Conservation (phyloP, 2,888 invertebrate genomes). For the Cephalotes varians region DNA sequence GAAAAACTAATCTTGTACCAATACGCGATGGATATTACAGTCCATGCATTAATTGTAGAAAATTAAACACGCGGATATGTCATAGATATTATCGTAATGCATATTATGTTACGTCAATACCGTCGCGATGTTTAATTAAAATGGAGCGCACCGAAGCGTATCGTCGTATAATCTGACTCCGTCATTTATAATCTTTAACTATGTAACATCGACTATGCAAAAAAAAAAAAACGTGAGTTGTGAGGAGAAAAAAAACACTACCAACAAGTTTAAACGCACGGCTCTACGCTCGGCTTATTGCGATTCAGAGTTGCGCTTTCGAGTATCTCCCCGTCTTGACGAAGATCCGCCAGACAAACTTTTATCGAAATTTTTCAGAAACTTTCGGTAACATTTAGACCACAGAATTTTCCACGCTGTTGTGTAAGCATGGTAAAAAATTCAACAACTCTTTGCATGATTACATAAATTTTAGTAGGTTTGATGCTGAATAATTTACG, state of each 20-base stretch:
- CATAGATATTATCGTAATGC: conserved; percentile 24
- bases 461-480: conserved; percentile 41
- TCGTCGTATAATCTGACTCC: conserved; percentile 1
- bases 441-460: conserved; percentile 32
- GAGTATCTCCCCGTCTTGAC: not conserved
- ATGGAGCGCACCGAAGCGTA: not conserved
- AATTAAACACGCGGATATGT: conserved; percentile 28
- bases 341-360: conserved; percentile 29
- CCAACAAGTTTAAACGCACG: conserved; percentile 16
- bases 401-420: conserved; percentile 15
- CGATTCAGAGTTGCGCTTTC: conserved; percentile 27
- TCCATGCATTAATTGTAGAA: conserved; percentile 27
- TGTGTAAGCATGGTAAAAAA: conserved; percentile 23
- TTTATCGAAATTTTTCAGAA: conserved; percentile 29
- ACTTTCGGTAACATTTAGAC: conserved; percentile 28
- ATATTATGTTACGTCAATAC: conserved; percentile 38
- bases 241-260: not conserved
- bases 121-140: conserved; percentile 45
- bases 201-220: not conserved
- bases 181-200: conserved; percentile 38
- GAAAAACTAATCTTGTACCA: not conserved
- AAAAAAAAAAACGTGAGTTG: not conserved
- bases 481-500: conserved; percentile 29
- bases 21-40: not conserved
- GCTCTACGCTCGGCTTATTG: conserved; percentile 9